Conservation (phyloP, 2,888 invertebrate species). For the Formica aserva region DNA sequence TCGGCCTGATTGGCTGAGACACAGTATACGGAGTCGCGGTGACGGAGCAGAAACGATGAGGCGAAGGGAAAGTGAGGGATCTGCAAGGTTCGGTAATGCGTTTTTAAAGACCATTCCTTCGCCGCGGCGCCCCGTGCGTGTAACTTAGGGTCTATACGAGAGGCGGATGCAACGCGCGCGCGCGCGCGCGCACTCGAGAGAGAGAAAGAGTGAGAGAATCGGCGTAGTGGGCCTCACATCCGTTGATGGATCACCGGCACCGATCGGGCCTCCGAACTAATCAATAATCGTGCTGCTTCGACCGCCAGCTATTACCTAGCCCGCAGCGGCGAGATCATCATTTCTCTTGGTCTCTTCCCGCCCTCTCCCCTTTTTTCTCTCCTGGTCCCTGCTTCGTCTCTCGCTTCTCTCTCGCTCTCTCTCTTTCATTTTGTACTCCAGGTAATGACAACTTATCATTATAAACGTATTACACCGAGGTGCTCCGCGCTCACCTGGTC, state of each 20-base stretch:
- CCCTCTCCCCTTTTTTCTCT: slow-evolving; percentile 50
- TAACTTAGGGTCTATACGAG: slow-evolving; percentile 62
- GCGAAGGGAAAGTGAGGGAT: slow-evolving; percentile 39
- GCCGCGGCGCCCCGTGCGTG: slow-evolving; percentile 60
- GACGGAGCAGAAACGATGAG: slow-evolving; percentile 42
- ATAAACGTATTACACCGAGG: slow-evolving; percentile 81
- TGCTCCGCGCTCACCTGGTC: slow-evolving; percentile 66
- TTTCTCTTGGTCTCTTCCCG: slow-evolving; percentile 77
- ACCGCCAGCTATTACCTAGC: slow-evolving; percentile 80
- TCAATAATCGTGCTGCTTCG: slow-evolving; percentile 84
- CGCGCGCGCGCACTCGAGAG: slow-evolving; percentile 51
- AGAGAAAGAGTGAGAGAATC: slow-evolving; percentile 63
- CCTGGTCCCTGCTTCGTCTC: slow-evolving; percentile 49
- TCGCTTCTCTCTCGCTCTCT: slow-evolving; percentile 38
- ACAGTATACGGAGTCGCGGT: slow-evolving; percentile 38
- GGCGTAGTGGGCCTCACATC: slow-evolving; percentile 73
- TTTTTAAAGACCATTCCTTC: slow-evolving; percentile 85
- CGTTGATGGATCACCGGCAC: slow-evolving; percentile 85
- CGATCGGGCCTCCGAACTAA: slow-evolving; percentile 85
- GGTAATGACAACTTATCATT: slow-evolving; percentile 83
- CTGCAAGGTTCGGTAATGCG: slow-evolving; percentile 82
- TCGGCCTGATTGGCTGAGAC: slow-evolving; percentile 83
- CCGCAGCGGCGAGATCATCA: slow-evolving; percentile 82
- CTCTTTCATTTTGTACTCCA: slow-evolving; percentile 61
- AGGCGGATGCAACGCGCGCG: slow-evolving; percentile 71